phyloP scores from a whole-genome alignment of 2,888 invertebrate genomes.

The Stenotaenia linearis region DNA sequence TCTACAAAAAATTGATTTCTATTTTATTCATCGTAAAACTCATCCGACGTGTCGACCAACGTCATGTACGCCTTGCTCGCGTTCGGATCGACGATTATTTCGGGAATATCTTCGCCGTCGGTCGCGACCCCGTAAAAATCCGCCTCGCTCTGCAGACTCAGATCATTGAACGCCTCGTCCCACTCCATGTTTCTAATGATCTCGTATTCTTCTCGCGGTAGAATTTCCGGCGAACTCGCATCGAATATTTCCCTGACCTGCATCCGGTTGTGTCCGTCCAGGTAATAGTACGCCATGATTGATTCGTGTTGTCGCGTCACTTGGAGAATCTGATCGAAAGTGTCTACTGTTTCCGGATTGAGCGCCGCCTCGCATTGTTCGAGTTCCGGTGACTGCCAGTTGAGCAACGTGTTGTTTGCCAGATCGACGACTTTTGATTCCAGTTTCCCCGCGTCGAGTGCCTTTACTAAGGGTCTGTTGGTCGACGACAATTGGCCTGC shows the following conservation, averaged over 20 bases:
- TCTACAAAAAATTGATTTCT: not conserved
- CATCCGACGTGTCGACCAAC: not conserved
- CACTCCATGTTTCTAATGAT: conserved; percentile 8
- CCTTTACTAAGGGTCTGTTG: conserved; percentile 8
- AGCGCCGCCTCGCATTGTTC: not conserved
- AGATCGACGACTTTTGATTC: conserved; percentile 28
- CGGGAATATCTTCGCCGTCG: not conserved
- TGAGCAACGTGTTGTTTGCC: conserved; percentile 27
- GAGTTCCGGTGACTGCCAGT: not conserved
- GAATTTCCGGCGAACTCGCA: conserved; percentile 64
- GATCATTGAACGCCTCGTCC: conserved; percentile 29
- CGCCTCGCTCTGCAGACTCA: not conserved
- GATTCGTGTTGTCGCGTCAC: conserved; percentile 82
- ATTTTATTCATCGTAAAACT: not conserved
- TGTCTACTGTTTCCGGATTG: conserved; percentile 48
- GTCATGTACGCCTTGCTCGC: not conserved
- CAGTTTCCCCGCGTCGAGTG: conserved; percentile 28
- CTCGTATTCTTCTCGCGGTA: conserved; percentile 29
- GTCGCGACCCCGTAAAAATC: not conserved
- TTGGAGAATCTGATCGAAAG: conserved; percentile 55
- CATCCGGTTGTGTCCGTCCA: conserved; percentile 76
- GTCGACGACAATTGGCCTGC: conserved; percentile 41
- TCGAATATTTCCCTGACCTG: conserved; percentile 86
- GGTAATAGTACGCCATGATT: conserved; percentile 83
- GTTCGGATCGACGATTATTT: not conserved